phyloP scores from a whole-genome alignment of 2,113 vertebrate species.

The Myotis brandtii region DNA sequence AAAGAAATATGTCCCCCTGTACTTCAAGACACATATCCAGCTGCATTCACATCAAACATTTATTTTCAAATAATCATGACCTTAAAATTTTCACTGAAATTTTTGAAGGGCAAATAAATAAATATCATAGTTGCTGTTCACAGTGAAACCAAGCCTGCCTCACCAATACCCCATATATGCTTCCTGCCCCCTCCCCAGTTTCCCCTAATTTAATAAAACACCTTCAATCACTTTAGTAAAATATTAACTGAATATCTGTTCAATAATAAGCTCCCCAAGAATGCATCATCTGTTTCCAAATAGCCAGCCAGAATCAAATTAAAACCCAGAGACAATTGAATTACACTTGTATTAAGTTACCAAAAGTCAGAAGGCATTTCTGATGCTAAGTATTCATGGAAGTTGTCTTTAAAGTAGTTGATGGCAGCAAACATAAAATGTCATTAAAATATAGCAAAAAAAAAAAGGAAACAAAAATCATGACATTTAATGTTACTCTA shows the following conservation, averaged over 20 bases:
- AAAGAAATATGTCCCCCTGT: neutral
- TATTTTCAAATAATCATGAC: constrained; percentile 30
- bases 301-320: constrained; percentile 27
- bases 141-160: constrained; percentile 41
- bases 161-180: neutral
- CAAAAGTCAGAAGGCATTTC: constrained; percentile 48
- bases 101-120: constrained; percentile 61
- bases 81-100: constrained; percentile 41
- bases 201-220: neutral
- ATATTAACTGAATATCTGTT: constrained; percentile 62
- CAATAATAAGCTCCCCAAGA: constrained; percentile 58
- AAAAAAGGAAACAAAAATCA: neutral
- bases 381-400: constrained; percentile 11
- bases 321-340: neutral
- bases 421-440: constrained; percentile 48
- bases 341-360: neutral
- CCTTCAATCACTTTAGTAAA: constrained; percentile 39
- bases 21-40: neutral
- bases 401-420: constrained; percentile 24
- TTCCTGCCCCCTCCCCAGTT: neutral
- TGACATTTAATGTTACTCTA: constrained; percentile 37
- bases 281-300: constrained; percentile 45
- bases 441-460: constrained; percentile 27
- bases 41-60: constrained; percentile 44
- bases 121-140: constrained; percentile 29